A percentile compares a stretch with the other conserved stretches of the same genome.
Conservation (phyloP, 1,140 invertebrate genomes). For the Popillia japonica region DNA sequence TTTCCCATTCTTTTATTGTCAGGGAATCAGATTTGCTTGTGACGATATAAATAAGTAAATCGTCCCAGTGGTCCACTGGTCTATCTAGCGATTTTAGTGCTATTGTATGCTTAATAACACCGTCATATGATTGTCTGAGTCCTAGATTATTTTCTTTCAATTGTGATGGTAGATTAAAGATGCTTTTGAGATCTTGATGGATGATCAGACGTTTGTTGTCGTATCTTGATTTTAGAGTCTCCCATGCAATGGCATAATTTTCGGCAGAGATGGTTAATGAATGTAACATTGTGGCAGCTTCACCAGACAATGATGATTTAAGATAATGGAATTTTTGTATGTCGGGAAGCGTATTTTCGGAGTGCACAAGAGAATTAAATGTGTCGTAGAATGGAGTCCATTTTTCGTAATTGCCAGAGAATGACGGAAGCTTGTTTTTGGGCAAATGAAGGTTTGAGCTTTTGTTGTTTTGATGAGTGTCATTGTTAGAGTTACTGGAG, state of each 20-base stretch:
- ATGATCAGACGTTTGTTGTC: constrained; percentile 51
- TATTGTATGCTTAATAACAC: too few species aligned
- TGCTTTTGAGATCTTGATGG: constrained; percentile 53
- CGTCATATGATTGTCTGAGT: too few species aligned
- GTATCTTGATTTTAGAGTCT: constrained; percentile 53
- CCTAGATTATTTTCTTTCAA: too few species aligned
- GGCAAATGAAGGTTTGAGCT: constrained; percentile 9
- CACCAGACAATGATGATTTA: constrained; percentile 55
- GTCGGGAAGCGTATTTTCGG: constrained; percentile 43
- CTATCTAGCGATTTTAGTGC: too few species aligned
- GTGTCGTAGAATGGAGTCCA: constrained; percentile 50
- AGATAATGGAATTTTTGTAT: too few species aligned
- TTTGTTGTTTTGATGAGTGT: not conserved
- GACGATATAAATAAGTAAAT: too few species aligned
- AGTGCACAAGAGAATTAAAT: constrained; percentile 50
- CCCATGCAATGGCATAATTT: constrained; percentile 56
- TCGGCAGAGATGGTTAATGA: constrained; percentile 51
- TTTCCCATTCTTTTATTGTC: too few species aligned
- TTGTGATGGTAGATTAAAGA: too few species aligned
- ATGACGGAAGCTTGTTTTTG: constrained; percentile 48
- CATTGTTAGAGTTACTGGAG: too few species aligned
- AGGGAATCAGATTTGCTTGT: too few species aligned
- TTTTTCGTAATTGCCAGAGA: constrained; percentile 51
- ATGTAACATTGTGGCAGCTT: constrained; percentile 51
- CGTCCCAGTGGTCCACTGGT: too few species aligned